Conservation (phyloP, 37 sponge, comb jelly and placozoan species). For the Trichoplax adhaerens region DNA sequence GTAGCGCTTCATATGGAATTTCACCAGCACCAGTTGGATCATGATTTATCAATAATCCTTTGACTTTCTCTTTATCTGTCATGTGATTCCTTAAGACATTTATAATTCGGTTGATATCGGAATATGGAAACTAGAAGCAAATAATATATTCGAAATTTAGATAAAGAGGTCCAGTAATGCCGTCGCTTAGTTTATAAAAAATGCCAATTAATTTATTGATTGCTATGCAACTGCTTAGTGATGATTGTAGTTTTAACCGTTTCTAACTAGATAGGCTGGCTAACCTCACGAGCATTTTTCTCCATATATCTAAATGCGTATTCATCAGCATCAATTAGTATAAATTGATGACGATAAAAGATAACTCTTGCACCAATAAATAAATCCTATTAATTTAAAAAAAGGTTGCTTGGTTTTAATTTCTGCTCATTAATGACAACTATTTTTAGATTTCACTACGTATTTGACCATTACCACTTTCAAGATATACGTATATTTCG, state of each 20-base stretch:
- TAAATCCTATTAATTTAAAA: constrained; percentile 42
- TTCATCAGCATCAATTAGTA: constrained; percentile 83
- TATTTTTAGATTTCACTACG: not conserved
- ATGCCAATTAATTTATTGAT: constrained; percentile 34
- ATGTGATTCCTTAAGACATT: too few relatives aligned
- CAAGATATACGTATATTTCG: not conserved
- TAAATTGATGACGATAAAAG: constrained; percentile 63
- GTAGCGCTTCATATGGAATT: too few relatives aligned
- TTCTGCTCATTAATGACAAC: not conserved
- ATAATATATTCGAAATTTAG: too few relatives aligned
- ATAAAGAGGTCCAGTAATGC: too few relatives aligned
- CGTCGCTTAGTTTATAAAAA: not conserved
- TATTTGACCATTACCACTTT: not conserved
- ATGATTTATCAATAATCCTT: too few relatives aligned
- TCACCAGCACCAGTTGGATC: too few relatives aligned
- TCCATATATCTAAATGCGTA: constrained; percentile 92
- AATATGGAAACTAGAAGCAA: too few relatives aligned
- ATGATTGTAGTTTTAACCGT: constrained; percentile 22
- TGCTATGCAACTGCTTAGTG: constrained; percentile 13
- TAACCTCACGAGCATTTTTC: constrained; percentile 36
- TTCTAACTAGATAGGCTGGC: constrained; percentile 6
- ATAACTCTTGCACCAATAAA: constrained; percentile 58
- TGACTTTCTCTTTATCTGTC: too few relatives aligned
- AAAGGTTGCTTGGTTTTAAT: constrained; percentile 6
- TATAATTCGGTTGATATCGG: too few relatives aligned